Conservation (phyloP, 2,113 vertebrate genomes). For the Corydoras sp. region DNA sequence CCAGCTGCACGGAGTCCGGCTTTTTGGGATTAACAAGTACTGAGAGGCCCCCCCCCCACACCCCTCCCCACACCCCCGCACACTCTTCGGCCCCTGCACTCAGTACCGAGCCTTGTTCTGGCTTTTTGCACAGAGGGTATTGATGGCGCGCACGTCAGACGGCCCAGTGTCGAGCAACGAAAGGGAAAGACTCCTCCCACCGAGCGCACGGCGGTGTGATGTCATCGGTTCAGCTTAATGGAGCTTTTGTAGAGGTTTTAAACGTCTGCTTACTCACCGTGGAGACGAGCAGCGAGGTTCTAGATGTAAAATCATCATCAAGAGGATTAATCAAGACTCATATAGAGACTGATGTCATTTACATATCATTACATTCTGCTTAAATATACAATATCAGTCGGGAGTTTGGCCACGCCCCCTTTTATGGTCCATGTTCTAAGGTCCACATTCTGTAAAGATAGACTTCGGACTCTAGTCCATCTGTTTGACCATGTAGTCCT, state of each 20-base stretch:
- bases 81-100: not conserved
- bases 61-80: not conserved
- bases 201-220: not conserved
- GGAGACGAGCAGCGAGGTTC: too few species aligned
- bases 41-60: slow-evolving; percentile 49
- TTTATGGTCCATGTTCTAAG: too few species aligned
- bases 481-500: too few species aligned
- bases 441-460: too few species aligned
- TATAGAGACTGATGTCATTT: too few species aligned
- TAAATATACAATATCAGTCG: too few species aligned
- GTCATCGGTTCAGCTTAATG: not conserved
- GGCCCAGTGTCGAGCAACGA: not conserved
- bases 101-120: not conserved
- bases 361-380: too few species aligned
- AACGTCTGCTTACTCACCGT: not conserved
- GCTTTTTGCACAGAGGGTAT: not conserved
- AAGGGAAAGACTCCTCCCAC: not conserved
- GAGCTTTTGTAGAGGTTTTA: not conserved
- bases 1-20: slow-evolving; percentile 89
- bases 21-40: slow-evolving; percentile 98
- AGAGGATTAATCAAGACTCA: too few species aligned
- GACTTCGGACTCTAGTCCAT: too few species aligned
- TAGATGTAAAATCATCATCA: too few species aligned
- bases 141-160: not conserved
- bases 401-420: too few species aligned